Conservation (phyloP, 1,140 invertebrate genomes). For the Sweltsa coloradensis region DNA sequence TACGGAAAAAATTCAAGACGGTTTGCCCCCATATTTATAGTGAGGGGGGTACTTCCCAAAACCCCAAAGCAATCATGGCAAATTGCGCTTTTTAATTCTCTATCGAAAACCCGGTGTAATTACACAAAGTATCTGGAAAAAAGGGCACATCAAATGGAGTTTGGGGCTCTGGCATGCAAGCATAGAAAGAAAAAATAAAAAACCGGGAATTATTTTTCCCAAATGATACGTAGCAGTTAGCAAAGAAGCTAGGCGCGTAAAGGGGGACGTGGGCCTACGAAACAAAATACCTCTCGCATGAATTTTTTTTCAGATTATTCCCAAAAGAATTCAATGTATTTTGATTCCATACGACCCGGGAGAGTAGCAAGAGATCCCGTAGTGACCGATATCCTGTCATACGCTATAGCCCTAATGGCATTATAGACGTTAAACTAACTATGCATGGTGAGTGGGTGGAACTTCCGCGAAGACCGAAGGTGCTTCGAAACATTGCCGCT, state of each 20-base stretch:
- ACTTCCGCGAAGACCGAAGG: too few species aligned
- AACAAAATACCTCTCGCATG: too few species aligned
- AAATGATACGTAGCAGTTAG: conserved; percentile 13
- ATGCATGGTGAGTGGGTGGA: too few species aligned
- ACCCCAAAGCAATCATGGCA: conserved; percentile 18
- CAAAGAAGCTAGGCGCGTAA: conserved; percentile 9
- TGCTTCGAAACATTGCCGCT: too few species aligned
- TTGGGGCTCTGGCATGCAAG: conserved; percentile 7
- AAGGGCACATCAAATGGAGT: conserved; percentile 18
- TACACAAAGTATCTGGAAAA: conserved; percentile 23
- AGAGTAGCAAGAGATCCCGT: too few species aligned
- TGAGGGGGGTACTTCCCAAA: conserved; percentile 5
- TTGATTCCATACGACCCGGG: too few species aligned
- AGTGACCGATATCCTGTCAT: too few species aligned
- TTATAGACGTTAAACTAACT: too few species aligned
- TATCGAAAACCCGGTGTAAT: conserved; percentile 13
- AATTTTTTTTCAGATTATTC: too few species aligned
- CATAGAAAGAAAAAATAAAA: conserved; percentile 10
- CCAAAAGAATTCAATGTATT: too few species aligned
- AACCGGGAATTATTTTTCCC: conserved; percentile 13
- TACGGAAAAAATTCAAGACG: conserved; percentile 6
- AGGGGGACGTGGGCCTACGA: too few species aligned
- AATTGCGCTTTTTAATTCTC: conserved; percentile 18
- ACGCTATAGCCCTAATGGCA: too few species aligned
- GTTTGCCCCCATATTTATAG: conserved; percentile 15